Conservation (phyloP, 2,113 vertebrate species). For the Ceyx cyanopectus region DNA sequence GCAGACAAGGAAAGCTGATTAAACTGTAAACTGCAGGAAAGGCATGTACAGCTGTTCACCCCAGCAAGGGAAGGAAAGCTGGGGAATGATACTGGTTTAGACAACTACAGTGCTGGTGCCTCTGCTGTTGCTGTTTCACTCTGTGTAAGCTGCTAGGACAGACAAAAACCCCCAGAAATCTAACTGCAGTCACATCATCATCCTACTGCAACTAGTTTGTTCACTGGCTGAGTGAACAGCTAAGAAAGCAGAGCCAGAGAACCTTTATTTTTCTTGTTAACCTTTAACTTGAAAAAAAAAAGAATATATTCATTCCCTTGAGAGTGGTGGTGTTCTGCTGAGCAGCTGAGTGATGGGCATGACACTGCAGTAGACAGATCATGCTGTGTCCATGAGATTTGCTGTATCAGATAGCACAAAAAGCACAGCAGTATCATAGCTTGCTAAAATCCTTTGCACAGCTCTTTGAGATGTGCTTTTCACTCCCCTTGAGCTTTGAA, state of each 20-base stretch:
- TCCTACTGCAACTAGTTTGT: neutral
- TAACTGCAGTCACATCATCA: neutral
- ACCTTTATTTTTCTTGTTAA: conserved; percentile 43
- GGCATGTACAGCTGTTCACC: neutral
- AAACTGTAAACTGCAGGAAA: neutral
- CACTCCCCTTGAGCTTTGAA: neutral
- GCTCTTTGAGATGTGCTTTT: conserved; percentile 25
- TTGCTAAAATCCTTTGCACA: conserved; percentile 3
- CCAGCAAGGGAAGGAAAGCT: neutral
- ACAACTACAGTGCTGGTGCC: neutral
- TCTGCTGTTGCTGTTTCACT: neutral
- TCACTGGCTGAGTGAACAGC: neutral
- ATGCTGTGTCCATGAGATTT: neutral
- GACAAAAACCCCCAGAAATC: neutral
- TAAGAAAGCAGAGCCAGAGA: neutral
- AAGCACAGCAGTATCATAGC: neutral
- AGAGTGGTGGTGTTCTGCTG: neutral
- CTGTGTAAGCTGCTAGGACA: neutral
- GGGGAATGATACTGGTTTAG: neutral
- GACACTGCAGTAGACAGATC: neutral
- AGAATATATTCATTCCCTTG: neutral
- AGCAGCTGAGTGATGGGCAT: neutral
- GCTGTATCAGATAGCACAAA: neutral
- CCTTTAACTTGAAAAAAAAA: neutral
- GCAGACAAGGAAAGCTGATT: neutral